These are phyloP conservation scores for Camponotus floridanus DNA, from an alignment of 1,140 invertebrate genomes.

Conservation along the genomic window DNA sequence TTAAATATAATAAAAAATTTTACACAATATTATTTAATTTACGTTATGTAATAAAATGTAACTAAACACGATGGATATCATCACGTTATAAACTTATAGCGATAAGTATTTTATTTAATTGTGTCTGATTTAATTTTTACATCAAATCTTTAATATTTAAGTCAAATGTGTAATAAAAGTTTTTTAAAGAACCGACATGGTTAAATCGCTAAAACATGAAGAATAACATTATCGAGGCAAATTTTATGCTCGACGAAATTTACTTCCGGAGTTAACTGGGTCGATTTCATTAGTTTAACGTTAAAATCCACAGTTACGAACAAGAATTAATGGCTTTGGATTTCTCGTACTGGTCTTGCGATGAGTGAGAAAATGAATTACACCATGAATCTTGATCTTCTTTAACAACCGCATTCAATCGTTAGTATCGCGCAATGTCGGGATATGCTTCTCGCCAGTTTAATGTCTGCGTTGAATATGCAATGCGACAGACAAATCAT, in stretches of 20 bases:
- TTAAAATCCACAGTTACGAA: conserved; percentile 4
- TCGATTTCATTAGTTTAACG: conserved; percentile 4
- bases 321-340: conserved; percentile 30
- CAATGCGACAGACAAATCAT: conserved; percentile 13
- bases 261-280: background rate
- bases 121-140: conserved; percentile 54
- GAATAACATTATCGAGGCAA: conserved; percentile 17
- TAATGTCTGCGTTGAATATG: conserved; percentile 44
- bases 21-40: background rate
- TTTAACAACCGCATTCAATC: conserved; percentile 37
- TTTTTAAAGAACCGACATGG: background rate
- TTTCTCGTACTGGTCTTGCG: background rate
- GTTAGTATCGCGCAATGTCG: conserved; percentile 13
- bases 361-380: conserved; percentile 30
- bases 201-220: conserved; percentile 28
- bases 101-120: background rate
- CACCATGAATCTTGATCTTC: conserved; percentile 18
- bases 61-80: background rate
- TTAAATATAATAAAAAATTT: conserved; percentile 10
- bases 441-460: conserved; percentile 6
- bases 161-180: background rate
- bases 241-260: conserved; percentile 41
- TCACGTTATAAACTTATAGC: background rate
- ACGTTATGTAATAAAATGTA: background rate
- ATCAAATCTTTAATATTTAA: conserved; percentile 31